Percentiles rank a stretch among this genome's conserved stretches.
Conservation (phyloP, 2,797 vertebrate genomes). For the Lithobates sylvaticus region DNA sequence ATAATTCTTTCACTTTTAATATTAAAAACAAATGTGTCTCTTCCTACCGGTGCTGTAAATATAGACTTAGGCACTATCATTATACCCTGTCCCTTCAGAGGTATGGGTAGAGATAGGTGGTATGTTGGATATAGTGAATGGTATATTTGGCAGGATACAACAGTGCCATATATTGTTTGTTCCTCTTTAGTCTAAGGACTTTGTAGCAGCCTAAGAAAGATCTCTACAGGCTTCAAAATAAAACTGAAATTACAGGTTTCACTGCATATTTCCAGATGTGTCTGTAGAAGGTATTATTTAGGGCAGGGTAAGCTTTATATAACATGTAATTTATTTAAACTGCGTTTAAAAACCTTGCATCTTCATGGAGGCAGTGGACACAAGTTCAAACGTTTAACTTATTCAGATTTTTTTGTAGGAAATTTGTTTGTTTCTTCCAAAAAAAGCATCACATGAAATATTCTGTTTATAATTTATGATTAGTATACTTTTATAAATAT, state of each 20-base stretch:
- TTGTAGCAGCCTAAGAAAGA: neutral
- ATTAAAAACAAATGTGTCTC: too few relatives aligned
- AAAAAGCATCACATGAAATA: too few relatives aligned
- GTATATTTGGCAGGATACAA: neutral
- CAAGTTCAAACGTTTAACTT: neutral
- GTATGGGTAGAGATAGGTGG: too few relatives aligned
- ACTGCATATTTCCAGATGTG: neutral
- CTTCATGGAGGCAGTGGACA: neutral
- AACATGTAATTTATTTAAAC: neutral
- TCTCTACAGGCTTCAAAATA: conserved; percentile 11
- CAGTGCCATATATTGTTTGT: neutral
- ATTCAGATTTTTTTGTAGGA: neutral
- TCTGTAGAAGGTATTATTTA: neutral
- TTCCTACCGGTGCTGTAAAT: too few relatives aligned
- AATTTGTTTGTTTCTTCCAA: neutral
- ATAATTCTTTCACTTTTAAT: too few relatives aligned
- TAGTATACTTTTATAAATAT: too few relatives aligned
- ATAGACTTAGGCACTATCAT: too few relatives aligned
- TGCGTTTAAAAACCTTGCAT: neutral
- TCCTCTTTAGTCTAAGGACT: neutral
- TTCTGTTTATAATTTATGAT: too few relatives aligned
- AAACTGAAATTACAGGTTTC: neutral
- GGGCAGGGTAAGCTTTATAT: neutral
- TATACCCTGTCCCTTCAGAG: too few relatives aligned
- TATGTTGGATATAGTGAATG: neutral